Evolutionary conservation across 2,888 invertebrate species (phyloP).

Genomic region (Amorpha juglandis): DNA sequence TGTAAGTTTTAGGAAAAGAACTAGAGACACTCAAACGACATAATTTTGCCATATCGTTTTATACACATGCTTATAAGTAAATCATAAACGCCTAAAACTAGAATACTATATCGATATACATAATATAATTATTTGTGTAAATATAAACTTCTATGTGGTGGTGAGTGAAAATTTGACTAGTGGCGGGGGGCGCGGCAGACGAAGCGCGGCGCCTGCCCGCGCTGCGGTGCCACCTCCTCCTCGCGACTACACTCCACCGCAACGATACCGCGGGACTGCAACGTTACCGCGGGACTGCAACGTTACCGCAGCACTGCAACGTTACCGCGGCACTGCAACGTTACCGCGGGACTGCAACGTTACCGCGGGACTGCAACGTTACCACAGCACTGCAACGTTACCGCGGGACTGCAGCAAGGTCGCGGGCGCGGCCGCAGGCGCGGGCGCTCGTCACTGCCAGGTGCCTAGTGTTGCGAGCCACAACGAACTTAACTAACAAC

Average conservation of each 20-base stretch:
- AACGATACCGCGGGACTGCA: neutral
- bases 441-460: neutral
- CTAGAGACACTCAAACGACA: slow-evolving; percentile 66
- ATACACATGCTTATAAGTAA: slow-evolving; percentile 73
- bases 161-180: slow-evolving; percentile 84
- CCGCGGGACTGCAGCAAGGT: neutral
- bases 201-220: slow-evolving; percentile 43
- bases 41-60: slow-evolving; percentile 50
- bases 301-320: too few relatives aligned
- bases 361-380: too few relatives aligned
- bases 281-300: neutral
- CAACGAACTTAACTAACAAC: neutral
- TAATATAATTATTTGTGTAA: slow-evolving; percentile 84
- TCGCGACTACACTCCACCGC: slow-evolving; percentile 28
- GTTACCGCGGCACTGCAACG: neutral
- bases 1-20: slow-evolving; percentile 66
- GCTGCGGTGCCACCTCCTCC: slow-evolving; percentile 21
- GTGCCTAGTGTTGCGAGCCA: slow-evolving; percentile 18
- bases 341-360: neutral
- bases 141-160: slow-evolving; percentile 84
- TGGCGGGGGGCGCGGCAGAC: slow-evolving; percentile 69
- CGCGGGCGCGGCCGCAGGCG: neutral
- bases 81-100: slow-evolving; percentile 83
- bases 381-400: neutral
- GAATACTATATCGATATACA: slow-evolving; percentile 81